Evolutionary conservation across 2,888 invertebrate species (phyloP).

Genomic region (Beris morrisii): DNA sequence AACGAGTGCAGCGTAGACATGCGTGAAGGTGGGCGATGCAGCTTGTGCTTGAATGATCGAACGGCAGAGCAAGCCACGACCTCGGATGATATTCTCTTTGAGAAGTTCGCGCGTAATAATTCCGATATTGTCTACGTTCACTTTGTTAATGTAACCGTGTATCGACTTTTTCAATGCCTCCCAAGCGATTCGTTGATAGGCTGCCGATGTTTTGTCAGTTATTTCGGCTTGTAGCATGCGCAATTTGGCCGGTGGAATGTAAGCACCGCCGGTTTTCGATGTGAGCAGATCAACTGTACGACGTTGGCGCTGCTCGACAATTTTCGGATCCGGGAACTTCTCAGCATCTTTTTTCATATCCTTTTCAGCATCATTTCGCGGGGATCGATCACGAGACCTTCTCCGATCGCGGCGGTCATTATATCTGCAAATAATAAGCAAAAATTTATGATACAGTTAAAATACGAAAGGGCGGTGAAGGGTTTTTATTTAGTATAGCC

Average conservation of each 20-base stretch:
- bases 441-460: too few relatives aligned
- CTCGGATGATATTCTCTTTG: conserved; percentile 93
- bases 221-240: conserved; percentile 95
- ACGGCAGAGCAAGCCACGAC: conserved; percentile 87
- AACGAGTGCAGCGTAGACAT: conserved; percentile 95
- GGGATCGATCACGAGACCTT: conserved; percentile 15
- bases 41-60: conserved; percentile 97
- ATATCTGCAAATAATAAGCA: neutral
- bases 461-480: too few relatives aligned
- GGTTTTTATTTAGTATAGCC: too few relatives aligned
- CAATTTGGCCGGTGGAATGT: conserved; percentile 96
- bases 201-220: conserved; percentile 91
- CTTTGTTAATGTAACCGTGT: conserved; percentile 97
- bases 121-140: conserved; percentile 92
- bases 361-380: conserved; percentile 3
- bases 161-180: conserved; percentile 98
- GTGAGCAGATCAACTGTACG: conserved; percentile 69
- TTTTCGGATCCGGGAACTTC: conserved; percentile 34
- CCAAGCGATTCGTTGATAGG: conserved; percentile 97
- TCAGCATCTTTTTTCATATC: conserved; percentile 3
- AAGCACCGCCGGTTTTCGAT: conserved; percentile 89
- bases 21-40: conserved; percentile 95
- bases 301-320: conserved; percentile 51
- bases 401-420: conserved; percentile 16
- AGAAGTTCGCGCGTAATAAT: conserved; percentile 89